These are phyloP conservation scores for Cryptoblepharus egeriae DNA, from an alignment of 2,797 vertebrate species.

Conservation along the genomic window DNA sequence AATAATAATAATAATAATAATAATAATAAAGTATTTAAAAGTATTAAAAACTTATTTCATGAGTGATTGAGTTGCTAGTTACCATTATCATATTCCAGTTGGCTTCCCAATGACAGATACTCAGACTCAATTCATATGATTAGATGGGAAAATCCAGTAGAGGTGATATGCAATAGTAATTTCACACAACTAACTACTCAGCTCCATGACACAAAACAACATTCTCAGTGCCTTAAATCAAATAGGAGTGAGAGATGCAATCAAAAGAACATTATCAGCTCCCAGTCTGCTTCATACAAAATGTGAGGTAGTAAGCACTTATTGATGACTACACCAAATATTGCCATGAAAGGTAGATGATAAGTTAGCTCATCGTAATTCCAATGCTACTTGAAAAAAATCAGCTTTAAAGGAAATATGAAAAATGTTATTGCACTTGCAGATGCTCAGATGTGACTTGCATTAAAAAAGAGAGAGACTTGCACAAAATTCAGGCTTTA, in stretches of 20 bases:
- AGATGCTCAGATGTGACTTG: slow-evolving; percentile 21
- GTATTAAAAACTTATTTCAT: background rate
- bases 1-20: no score
- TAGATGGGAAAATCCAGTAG: background rate
- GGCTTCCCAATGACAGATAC: background rate
- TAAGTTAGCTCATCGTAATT: slow-evolving; percentile 21
- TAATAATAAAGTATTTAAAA: no score
- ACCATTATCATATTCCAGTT: background rate
- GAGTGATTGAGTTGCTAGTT: background rate
- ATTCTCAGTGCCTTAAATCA: slow-evolving; percentile 1
- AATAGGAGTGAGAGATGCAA: slow-evolving; percentile 4
- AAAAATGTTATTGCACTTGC: slow-evolving; percentile 23
- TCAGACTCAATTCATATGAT: background rate
- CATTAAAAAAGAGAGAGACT: slow-evolving; percentile 18
- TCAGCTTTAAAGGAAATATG: slow-evolving; percentile 2
- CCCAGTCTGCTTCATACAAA: background rate
- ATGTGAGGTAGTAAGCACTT: background rate
- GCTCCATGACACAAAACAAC: slow-evolving; percentile 8
- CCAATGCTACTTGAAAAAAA: slow-evolving; percentile 10
- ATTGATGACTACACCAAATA: background rate
- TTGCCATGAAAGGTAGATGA: slow-evolving; percentile 41
- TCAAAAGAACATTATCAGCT: slow-evolving; percentile 24
- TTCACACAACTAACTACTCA: slow-evolving; percentile 10
- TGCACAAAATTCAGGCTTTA: slow-evolving; percentile 11
- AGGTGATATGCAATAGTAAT: background rate